These are phyloP conservation scores for Agelaius tricolor DNA, from an alignment of 2,113 vertebrate genomes.

Conservation along the genomic window DNA sequence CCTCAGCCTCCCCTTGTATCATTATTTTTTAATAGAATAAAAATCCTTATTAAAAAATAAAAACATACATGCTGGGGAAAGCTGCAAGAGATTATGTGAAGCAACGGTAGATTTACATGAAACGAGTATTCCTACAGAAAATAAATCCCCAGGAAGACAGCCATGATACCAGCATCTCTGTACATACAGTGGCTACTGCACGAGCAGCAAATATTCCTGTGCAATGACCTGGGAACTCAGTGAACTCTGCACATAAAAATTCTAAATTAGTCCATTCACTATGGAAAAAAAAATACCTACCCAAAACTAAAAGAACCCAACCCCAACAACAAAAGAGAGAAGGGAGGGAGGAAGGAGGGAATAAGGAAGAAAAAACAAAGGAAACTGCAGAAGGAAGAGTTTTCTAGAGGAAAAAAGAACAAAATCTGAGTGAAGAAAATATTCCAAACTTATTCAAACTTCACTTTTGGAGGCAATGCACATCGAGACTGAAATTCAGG, in stretches of 20 bases:
- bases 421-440: background rate
- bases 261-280: background rate
- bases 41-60: background rate
- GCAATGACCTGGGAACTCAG: too few species aligned
- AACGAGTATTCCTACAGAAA: background rate
- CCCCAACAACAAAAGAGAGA: background rate
- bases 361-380: background rate
- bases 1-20: background rate
- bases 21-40: background rate
- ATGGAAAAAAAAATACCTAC: background rate
- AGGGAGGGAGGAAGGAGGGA: fast-evolving
- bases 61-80: background rate
- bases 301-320: background rate
- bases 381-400: background rate
- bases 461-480: background rate
- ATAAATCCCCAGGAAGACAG: background rate
- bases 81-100: background rate
- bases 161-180: background rate
- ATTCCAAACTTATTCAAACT: background rate
- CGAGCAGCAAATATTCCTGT: background rate
- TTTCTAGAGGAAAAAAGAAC: background rate
- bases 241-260: too few species aligned
- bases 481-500: background rate
- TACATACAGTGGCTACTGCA: background rate
- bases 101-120: background rate